Conservation (phyloP, 2,888 invertebrate species). For the Rhopalosiphum nymphaeae region DNA sequence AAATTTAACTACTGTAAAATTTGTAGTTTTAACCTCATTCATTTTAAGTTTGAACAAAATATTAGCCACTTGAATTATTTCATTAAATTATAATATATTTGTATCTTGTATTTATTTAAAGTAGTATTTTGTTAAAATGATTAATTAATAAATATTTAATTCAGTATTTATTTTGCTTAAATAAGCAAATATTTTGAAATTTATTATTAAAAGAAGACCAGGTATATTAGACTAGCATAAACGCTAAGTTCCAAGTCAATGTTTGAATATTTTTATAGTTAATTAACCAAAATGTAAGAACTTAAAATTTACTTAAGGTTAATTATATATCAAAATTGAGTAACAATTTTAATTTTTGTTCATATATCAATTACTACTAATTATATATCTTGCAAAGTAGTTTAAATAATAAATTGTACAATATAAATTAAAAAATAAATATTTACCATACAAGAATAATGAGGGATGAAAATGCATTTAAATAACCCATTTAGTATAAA, state of each 20-base stretch:
- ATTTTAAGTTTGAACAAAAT: not conserved
- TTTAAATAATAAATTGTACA: not conserved
- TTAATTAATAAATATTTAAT: not conserved
- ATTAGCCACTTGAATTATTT: not conserved
- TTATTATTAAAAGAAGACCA: not conserved
- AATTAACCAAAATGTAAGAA: not conserved
- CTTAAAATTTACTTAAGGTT: not conserved
- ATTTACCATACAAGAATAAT: not conserved
- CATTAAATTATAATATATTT: not conserved
- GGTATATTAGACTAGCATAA: not conserved
- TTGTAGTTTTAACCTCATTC: not conserved
- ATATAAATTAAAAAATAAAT: not conserved
- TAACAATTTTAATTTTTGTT: not conserved
- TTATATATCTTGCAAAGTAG: not conserved
- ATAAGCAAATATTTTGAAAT: not conserved
- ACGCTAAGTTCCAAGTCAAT: not conserved
- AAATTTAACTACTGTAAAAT: not conserved
- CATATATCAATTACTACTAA: not conserved
- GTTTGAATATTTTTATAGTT: not conserved
- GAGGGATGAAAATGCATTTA: not conserved
- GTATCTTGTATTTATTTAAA: not conserved
- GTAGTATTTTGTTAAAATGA: not conserved
- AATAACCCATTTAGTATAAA: slow-evolving; percentile 25
- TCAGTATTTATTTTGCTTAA: not conserved
- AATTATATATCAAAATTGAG: not conserved